Evolutionary conservation across 2,888 invertebrate species (phyloP), one percentile per base, ranked within the genome.

Genomic region (Athripsodes cinereus): DNA sequence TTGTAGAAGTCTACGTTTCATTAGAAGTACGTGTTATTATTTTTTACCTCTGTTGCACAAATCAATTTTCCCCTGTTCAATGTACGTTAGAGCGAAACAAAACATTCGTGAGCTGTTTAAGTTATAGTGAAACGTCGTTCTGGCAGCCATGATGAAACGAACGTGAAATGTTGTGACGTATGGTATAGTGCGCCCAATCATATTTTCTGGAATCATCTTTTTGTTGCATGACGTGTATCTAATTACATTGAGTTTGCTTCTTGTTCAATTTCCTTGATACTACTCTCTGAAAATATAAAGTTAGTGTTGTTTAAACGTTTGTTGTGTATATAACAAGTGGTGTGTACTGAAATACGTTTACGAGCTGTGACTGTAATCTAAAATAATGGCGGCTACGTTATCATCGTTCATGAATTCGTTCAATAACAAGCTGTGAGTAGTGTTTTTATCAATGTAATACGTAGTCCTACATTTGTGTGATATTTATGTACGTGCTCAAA

Each of bases 391-490:
- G 70, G 75, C 83, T 64, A 79, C 81, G 67, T 72, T 86, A 64
- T 76, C 81, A 68, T 78, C 81, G 61, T 87, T 87, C 72, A 71
- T 85, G 67, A 84, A 85, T 73, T 82, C 85, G 66, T 87, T 87
- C 74, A 83, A 81, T 71, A 83, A 80, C 73, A 83, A 79, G 69
- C 75, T 87, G 87, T 87, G 73, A 86, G 87, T 86, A 26, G 26
- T 26, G 10, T 26, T 26, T 26, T n/a, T n/a, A n/a, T n/a, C n/a
- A n/a, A n/a, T n/a, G n/a, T n/a, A n/a, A n/a, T n/a, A n/a, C n/a
- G n/a, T n/a, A n/a, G n/a, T n/a, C n/a, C n/a, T n/a, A n/a, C n/a
- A n/a, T n/a, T n/a, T n/a, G n/a, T n/a, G n/a, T n/a, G n/a, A n/a
- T n/a, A n/a, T n/a, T n/a, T n/a, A n/a, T n/a, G n/a, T n/a, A n/a